Evolutionary conservation across 1,140 invertebrate species (phyloP).

Genomic region (Papilio dardanus): DNA sequence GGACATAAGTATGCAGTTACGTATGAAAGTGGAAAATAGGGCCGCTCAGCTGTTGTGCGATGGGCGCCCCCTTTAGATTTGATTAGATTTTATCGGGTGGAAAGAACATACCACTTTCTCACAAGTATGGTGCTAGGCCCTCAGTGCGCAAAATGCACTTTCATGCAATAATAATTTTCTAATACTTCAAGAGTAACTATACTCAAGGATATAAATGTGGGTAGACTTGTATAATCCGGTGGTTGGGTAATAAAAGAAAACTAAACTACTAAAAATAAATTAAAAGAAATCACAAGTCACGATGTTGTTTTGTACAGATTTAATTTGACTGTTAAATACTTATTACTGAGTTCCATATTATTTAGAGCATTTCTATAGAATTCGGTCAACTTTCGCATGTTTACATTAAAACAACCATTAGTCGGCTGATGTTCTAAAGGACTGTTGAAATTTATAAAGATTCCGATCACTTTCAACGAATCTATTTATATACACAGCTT

Average conservation of each 20-base stretch:
- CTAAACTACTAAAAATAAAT: slow-evolving; percentile 46
- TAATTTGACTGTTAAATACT: slow-evolving; percentile 80
- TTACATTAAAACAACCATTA: slow-evolving; percentile 56
- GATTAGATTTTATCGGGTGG: too few relatives aligned
- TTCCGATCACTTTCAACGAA: slow-evolving; percentile 52
- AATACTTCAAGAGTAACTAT: too few relatives aligned
- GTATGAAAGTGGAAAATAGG: too few relatives aligned
- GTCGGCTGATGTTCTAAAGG: slow-evolving; percentile 60
- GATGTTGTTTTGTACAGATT: slow-evolving; percentile 79
- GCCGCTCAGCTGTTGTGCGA: too few relatives aligned
- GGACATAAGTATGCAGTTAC: too few relatives aligned
- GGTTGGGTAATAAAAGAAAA: slow-evolving; percentile 20
- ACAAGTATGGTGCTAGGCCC: too few relatives aligned
- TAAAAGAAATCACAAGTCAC: slow-evolving; percentile 71
- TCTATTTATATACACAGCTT: slow-evolving; percentile 75
- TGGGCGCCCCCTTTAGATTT: too few relatives aligned
- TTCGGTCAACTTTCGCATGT: slow-evolving; percentile 72
- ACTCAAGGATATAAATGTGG: not conserved
- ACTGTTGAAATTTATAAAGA: slow-evolving; percentile 53
- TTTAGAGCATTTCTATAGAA: slow-evolving; percentile 67
- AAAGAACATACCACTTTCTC: too few relatives aligned
- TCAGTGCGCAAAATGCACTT: too few relatives aligned
- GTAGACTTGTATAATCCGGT: not conserved
- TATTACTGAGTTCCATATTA: slow-evolving; percentile 77
- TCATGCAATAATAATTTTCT: too few relatives aligned